phyloP scores from a whole-genome alignment of 2,113 vertebrate genomes.

The Panurus biarmicus region DNA sequence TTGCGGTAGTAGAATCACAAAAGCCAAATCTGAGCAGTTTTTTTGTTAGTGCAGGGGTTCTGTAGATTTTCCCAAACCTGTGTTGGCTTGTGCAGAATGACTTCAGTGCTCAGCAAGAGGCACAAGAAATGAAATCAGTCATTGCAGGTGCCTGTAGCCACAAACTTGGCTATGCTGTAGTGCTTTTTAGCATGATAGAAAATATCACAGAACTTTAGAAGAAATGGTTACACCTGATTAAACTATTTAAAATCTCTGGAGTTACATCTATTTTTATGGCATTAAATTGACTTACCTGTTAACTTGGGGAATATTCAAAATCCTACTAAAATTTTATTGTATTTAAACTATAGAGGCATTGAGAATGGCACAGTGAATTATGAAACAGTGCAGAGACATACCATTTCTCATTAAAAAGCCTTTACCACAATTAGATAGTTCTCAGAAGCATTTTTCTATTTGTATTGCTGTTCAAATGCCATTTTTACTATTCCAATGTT shows the following conservation, averaged over 20 bases:
- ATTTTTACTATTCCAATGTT: slow-evolving; percentile 66
- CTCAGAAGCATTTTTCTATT: slow-evolving; percentile 71
- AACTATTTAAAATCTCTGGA: slow-evolving; percentile 66
- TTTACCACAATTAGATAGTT: slow-evolving; percentile 72
- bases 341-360: slow-evolving; percentile 59
- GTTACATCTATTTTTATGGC: slow-evolving; percentile 60
- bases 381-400: slow-evolving; percentile 41
- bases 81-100: background rate
- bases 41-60: slow-evolving; percentile 14
- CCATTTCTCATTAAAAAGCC: slow-evolving; percentile 68
- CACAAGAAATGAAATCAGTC: slow-evolving; percentile 27
- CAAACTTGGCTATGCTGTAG: background rate
- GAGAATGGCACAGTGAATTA: slow-evolving; percentile 61
- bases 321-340: slow-evolving; percentile 68
- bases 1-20: background rate
- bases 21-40: background rate
- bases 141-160: slow-evolving; percentile 49
- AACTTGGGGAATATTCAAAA: slow-evolving; percentile 64
- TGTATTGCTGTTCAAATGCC: slow-evolving; percentile 58
- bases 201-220: slow-evolving; percentile 56
- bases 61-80: background rate
- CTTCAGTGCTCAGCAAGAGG: slow-evolving; percentile 21
- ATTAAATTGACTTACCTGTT: slow-evolving; percentile 70
- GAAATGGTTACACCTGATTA: slow-evolving; percentile 65
- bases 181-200: slow-evolving; percentile 43